Percentiles rank a stretch among this genome's conserved stretches.
Evolutionary conservation across 2,888 invertebrate genomes (phyloP).

Genomic region (Troides oblongomaculatus): DNA sequence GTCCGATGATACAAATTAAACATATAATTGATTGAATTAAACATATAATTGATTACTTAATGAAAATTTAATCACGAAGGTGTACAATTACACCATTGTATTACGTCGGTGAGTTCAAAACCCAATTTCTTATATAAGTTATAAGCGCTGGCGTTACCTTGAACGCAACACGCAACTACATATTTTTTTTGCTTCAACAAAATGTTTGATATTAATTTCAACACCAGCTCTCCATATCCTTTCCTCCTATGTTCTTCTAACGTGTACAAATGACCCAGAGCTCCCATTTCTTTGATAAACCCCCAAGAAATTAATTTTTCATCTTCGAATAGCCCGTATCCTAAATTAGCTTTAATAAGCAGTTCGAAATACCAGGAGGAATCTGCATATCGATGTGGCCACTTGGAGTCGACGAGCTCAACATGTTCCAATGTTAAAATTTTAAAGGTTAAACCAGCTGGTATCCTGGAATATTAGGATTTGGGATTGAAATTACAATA

Average conservation of each 20-base stretch:
- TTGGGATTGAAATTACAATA: background rate
- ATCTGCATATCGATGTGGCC: conserved; percentile 50
- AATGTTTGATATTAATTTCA: conserved; percentile 50
- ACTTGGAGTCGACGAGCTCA: conserved; percentile 45
- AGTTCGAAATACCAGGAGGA: conserved; percentile 48
- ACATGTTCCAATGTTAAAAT: conserved; percentile 43
- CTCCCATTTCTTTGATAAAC: conserved; percentile 52
- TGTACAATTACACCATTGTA: conserved; percentile 40
- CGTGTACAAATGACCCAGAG: conserved; percentile 54
- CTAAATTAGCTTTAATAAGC: conserved; percentile 47
- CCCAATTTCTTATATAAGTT: conserved; percentile 53
- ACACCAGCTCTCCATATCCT: conserved; percentile 51
- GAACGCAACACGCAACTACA: conserved; percentile 47
- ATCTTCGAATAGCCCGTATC: conserved; percentile 50
- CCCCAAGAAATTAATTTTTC: conserved; percentile 49
- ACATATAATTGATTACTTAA: background rate
- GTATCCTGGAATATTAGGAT: conserved; percentile 41
- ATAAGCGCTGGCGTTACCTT: conserved; percentile 45
- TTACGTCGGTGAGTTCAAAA: conserved; percentile 37
- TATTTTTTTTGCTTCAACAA: conserved; percentile 43
- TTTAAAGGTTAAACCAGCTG: conserved; percentile 40
- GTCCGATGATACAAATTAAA: background rate
- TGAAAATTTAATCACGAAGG: background rate
- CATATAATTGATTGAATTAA: background rate
- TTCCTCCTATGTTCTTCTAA: conserved; percentile 51